These are phyloP conservation scores for Chloroclystis v-ata DNA, from an alignment of 2,888 invertebrate species.

Conservation along the genomic window DNA sequence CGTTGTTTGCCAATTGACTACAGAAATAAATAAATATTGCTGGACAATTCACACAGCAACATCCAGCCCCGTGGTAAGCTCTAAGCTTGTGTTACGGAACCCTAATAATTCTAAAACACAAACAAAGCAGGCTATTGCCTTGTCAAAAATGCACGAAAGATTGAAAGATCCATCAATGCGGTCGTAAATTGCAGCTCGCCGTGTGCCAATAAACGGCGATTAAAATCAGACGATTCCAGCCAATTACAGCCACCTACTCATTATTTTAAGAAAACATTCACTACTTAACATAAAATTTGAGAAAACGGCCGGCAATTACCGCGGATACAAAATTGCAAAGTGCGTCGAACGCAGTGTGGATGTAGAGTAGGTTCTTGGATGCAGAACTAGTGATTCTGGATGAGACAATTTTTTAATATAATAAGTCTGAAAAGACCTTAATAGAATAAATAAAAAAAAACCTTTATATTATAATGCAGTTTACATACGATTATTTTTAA, in stretches of 20 bases:
- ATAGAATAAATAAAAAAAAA: neutral
- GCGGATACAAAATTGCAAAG: conserved; percentile 55
- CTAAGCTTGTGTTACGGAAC: too few relatives aligned
- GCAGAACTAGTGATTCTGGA: conserved; percentile 42
- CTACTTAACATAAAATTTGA: conserved; percentile 61
- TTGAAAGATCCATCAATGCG: conserved; percentile 18
- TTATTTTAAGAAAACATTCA: conserved; percentile 64
- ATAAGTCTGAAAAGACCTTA: neutral
- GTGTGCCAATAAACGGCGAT: conserved; percentile 31
- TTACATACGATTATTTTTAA: too few relatives aligned
- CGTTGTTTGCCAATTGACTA: too few relatives aligned
- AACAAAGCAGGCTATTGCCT: too few relatives aligned
- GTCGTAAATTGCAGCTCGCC: conserved; percentile 11
- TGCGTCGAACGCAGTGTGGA: conserved; percentile 38
- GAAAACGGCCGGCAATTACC: conserved; percentile 62
- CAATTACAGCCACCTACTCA: conserved; percentile 53
- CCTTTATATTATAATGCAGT: too few relatives aligned
- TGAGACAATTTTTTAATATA: conserved; percentile 17
- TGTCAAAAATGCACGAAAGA: conserved; percentile 2
- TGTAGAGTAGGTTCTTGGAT: too few relatives aligned
- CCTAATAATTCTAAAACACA: too few relatives aligned
- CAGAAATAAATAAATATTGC: too few relatives aligned
- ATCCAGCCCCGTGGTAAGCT: too few relatives aligned
- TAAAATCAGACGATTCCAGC: conserved; percentile 38
- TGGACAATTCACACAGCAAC: too few relatives aligned